phyloP scores from a whole-genome alignment of 2,888 invertebrate species.

The Phrixothrix hirtus region DNA sequence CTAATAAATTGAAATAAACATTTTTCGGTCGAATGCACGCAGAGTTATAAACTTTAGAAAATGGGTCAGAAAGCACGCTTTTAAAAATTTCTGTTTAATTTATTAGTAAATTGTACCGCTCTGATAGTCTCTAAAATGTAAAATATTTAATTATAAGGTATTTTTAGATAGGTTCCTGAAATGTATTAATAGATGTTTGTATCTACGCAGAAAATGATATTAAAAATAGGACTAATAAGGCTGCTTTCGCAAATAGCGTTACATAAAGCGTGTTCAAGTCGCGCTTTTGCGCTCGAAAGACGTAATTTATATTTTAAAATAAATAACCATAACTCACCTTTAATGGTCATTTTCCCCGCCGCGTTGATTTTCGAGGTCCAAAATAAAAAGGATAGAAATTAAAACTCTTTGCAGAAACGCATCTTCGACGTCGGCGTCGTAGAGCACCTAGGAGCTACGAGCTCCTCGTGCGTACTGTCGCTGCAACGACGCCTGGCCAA shows the following conservation, averaged over 20 bases:
- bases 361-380: slow-evolving; percentile 27
- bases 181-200: slow-evolving; percentile 40
- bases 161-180: slow-evolving; percentile 37
- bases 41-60: slow-evolving; percentile 33
- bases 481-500: slow-evolving; percentile 52
- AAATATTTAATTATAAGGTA: slow-evolving; percentile 38
- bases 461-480: slow-evolving; percentile 53
- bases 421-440: slow-evolving; percentile 33
- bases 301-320: too few relatives aligned
- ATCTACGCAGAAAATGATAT: slow-evolving; percentile 30
- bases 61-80: slow-evolving; percentile 36
- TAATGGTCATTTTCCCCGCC: slow-evolving; percentile 20
- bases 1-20: slow-evolving; percentile 29
- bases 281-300: too few relatives aligned
- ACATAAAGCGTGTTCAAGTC: slow-evolving; percentile 4
- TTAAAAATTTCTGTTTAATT: slow-evolving; percentile 25
- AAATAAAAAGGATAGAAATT: slow-evolving; percentile 9
- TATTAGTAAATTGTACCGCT: slow-evolving; percentile 18
- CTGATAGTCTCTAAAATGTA: slow-evolving; percentile 19
- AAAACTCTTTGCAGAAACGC: slow-evolving; percentile 29
- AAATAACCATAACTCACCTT: too few relatives aligned
- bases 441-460: slow-evolving; percentile 40
- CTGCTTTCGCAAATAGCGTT: slow-evolving; percentile 11
- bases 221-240: slow-evolving; percentile 28
- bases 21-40: slow-evolving; percentile 31